Evolutionary conservation across 2,888 invertebrate genomes (phyloP), one percentile per base, ranked within the genome.

Genomic region (Leptinotarsa rubiginosa): DNA sequence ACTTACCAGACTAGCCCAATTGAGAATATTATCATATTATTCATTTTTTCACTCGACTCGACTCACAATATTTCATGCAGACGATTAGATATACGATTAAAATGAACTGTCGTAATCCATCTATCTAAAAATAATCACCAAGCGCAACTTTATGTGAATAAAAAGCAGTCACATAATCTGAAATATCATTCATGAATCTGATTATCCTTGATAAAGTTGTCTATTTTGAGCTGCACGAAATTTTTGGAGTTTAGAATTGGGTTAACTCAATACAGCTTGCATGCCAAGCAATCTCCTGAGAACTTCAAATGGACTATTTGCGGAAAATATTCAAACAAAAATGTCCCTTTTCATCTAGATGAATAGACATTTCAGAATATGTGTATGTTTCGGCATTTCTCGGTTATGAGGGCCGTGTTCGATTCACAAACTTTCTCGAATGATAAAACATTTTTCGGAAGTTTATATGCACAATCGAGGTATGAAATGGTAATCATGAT

Each of bases 221-320:
- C 62, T 62, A 62, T 62, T 62, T 62, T 41, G 15, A 41, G 56
- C n/a, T 12, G 20, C 56, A 56, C 20, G 56, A 20, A 56, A 50
- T 50, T 56, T 56, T 56, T 18, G 56, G 20, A 56, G 62, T 62
- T 62, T 15, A 62, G 62, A 62, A 62, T 31, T 62, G 62, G 62
- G 62, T 62, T 62, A 62, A 62, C 62, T 62, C 31, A 31, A 41
- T 62, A 62, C 31, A 62, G 16, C 62, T 62, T 62, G 31, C 62
- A 62, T 41, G 62, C 62, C 41, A 41, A 62, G 18, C 41, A 62
- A 62, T 62, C 31, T 41, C 25, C n/a, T 16, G n/a, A 62, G 16
- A 62, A 25, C 41, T n/a, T 10, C 31, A 62, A 62, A 62, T 62
- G 31, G 62, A 62, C 62, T 25, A n/a, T 62, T 31, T 62, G 7